Percentiles rank a stretch among this genome's conserved stretches.
Conservation (phyloP, 2,888 invertebrate species). For the Sphaerophoria taeniata region DNA sequence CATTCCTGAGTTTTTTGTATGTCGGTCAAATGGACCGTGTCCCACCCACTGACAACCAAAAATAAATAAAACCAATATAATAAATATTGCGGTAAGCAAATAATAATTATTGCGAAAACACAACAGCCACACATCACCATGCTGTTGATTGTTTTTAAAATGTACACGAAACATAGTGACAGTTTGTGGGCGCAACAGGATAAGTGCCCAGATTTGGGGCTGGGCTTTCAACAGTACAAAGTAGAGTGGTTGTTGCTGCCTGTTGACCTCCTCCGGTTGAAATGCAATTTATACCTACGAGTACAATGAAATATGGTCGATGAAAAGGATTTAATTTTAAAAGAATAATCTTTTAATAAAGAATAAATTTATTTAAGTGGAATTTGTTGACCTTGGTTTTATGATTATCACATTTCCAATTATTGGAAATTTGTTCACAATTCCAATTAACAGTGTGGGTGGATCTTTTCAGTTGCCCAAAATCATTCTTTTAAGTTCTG, state of each 20-base stretch:
- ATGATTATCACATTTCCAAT: no score
- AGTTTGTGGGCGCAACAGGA: constrained; percentile 12
- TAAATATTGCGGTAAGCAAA: constrained; percentile 58
- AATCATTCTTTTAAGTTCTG: no score
- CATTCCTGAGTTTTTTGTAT: constrained; percentile 50
- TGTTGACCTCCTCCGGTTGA: constrained; percentile 27
- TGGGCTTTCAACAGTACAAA: background rate
- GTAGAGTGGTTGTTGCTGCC: constrained; percentile 18
- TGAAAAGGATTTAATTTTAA: constrained; percentile 44
- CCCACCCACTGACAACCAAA: background rate
- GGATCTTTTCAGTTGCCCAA: no score
- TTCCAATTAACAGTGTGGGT: no score
- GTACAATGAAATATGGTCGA: constrained; percentile 13
- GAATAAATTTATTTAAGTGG: background rate
- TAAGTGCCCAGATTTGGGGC: constrained; percentile 19
- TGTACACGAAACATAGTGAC: constrained; percentile 43
- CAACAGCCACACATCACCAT: constrained; percentile 30
- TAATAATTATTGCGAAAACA: constrained; percentile 59
- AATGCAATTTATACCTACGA: constrained; percentile 20
- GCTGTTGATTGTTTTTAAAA: constrained; percentile 41
- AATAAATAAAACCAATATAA: constrained; percentile 45
- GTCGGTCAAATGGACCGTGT: background rate
- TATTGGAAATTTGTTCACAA: no score
- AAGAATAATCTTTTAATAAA: background rate
- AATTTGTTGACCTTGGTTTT: no score